Evolutionary conservation across 2,113 vertebrate species (phyloP).

Genomic region (Atlantisia rogersi): DNA sequence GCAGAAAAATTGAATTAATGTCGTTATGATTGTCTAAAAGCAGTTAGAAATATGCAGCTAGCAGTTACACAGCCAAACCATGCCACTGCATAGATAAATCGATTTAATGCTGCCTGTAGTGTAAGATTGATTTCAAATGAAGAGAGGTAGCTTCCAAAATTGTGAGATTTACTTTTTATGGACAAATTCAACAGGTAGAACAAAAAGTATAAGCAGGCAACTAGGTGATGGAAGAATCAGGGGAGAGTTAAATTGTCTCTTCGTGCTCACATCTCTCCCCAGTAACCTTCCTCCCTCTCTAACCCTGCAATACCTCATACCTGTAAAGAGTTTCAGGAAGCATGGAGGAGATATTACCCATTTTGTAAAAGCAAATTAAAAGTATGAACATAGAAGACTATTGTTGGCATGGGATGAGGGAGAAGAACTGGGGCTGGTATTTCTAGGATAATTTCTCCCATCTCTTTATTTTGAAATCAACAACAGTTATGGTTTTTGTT

Average conservation of each 20-base stretch:
- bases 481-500: neutral
- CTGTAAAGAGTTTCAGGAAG: neutral
- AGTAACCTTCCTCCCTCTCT: neutral
- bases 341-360: neutral
- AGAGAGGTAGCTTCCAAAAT: neutral
- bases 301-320: accelerated
- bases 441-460: neutral
- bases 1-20: neutral
- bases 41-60: neutral
- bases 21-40: neutral
- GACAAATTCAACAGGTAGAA: neutral
- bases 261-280: accelerated
- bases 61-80: neutral
- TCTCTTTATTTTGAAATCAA: neutral
- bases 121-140: neutral
- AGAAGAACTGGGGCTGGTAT: neutral
- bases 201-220: neutral
- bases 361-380: neutral
- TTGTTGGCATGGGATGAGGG: neutral
- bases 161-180: neutral
- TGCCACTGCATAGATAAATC: neutral
- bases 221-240: neutral
- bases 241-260: neutral
- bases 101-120: neutral
- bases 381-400: neutral